Conservation (phyloP, 1,140 invertebrate species). For the Drosophila kepulauana region DNA sequence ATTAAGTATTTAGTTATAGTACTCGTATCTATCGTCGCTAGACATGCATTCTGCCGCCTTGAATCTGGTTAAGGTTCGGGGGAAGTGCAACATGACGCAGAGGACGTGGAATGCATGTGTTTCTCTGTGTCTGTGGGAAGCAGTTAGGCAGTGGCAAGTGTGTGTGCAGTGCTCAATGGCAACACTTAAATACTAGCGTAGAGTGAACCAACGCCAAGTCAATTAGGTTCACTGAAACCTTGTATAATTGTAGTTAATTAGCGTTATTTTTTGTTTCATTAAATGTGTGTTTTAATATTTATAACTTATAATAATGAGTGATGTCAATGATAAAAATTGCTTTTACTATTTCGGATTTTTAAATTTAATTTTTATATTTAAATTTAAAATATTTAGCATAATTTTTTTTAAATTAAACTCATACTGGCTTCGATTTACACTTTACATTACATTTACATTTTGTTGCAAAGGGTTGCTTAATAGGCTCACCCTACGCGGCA, state of each 20-base stretch:
- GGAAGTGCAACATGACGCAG: background rate
- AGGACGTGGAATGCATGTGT: conserved; percentile 1
- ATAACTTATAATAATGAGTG: too few relatives aligned
- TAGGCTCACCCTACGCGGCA: conserved; percentile 53
- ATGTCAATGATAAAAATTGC: too few relatives aligned
- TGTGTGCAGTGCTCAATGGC: conserved; percentile 7
- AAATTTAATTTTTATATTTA: too few relatives aligned
- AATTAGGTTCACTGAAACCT: background rate
- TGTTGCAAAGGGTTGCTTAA: background rate
- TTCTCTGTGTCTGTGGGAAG: background rate
- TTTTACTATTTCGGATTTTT: too few relatives aligned
- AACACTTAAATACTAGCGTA: conserved; percentile 39
- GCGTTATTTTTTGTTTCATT: background rate
- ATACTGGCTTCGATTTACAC: too few relatives aligned
- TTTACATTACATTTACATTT: too few relatives aligned
- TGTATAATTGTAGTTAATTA: background rate
- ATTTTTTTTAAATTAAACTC: too few relatives aligned
- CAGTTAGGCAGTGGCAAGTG: background rate
- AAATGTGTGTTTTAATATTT: too few relatives aligned
- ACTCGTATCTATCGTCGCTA: conserved; percentile 61
- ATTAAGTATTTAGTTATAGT: conserved; percentile 81
- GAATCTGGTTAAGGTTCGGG: conserved; percentile 43
- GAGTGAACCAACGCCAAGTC: conserved; percentile 41
- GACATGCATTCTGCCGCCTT: conserved; percentile 68
- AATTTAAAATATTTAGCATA: too few relatives aligned